Base-by-base conservation (phyloP, 1,140 invertebrate species). In the Philopotamus ludificatus region DNA sequence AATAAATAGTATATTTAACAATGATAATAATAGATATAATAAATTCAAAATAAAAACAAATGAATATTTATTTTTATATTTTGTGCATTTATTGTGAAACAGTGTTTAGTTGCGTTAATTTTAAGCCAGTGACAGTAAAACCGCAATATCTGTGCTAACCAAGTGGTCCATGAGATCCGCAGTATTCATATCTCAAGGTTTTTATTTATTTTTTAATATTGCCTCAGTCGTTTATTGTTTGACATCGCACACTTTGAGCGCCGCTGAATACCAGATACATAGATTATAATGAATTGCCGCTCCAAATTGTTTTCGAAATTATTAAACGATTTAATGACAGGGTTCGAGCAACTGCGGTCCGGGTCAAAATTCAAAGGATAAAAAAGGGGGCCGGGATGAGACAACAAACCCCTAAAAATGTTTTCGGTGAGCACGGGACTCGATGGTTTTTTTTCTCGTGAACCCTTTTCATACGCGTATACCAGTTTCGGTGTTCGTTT, bases 261-360 rank as follows among this genome's bases (percentile, higher is more conserved):
- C 55, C 15, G 16, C 28, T 41, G 55, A 12, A 3, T n/a, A 10
- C n/a, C n/a, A n/a, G n/a, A 22, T 28, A 9, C 10, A 28, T 20
- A 39, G 10, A 34, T 42, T 39, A 64, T 23, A 55, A 55, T 53
- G 51, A 64, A 54, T 45, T 21, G 50, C 22, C 51, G 50, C 22
- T 44, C 39, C n/a, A 53, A 53, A 64, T 54, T 39, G 62, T 64
- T 64, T 55, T 54, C 34, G 45, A 64, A 64, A 64, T 64, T 54
- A 64, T 64, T 54, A 64, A 64, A 64, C 42, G 39, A 45, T 64
- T 54, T 64, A 64, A 64, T 64, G 62, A 64, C 41, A 28, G 62
- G 62, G 8, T 44, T 3, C 39, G 18, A 28, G 54, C n/a, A n/a
- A n/a, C n/a, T 15, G 8, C 55, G 28, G 8, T 12, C 16, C 28